A percentile compares a stretch with the other conserved stretches of the same genome.
Conservation (phyloP, 1,140 invertebrate genomes). For the Tribolium madens region DNA sequence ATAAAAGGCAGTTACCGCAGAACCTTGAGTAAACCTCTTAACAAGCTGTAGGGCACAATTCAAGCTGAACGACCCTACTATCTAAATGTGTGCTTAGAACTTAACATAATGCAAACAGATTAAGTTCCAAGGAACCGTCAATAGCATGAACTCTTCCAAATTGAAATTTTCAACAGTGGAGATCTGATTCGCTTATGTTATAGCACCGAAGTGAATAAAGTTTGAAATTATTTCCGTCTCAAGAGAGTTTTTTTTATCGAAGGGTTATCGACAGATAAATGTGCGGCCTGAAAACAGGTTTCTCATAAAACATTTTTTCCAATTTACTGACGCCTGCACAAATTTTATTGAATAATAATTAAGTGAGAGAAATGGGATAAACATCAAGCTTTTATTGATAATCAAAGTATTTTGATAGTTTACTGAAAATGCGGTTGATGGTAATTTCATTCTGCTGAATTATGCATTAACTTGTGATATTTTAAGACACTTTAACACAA, state of each 20-base stretch:
- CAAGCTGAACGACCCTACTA: constrained; percentile 2
- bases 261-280: constrained; percentile 6
- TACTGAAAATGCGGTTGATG: too few relatives aligned
- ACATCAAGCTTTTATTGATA: too few relatives aligned
- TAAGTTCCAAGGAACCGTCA: constrained; percentile 31
- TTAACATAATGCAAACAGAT: constrained; percentile 32
- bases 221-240: constrained; percentile 12
- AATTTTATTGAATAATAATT: background rate
- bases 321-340: background rate
- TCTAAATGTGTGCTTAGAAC: constrained; percentile 14
- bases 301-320: background rate
- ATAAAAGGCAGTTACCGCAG: constrained; percentile 12
- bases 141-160: constrained; percentile 14
- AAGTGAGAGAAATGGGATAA: too few relatives aligned
- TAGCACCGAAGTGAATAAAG: constrained; percentile 5
- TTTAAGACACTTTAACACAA: too few relatives aligned
- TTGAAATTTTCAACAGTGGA: constrained; percentile 26
- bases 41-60: constrained; percentile 26
- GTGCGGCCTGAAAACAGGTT: too few relatives aligned
- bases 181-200: constrained; percentile 19
- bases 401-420: too few relatives aligned
- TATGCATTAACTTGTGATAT: too few relatives aligned
- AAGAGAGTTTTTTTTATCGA: background rate
- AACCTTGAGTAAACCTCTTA: constrained; percentile 23
- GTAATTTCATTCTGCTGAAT: too few relatives aligned